Evolutionary conservation across 2,113 vertebrate genomes (phyloP).

Genomic region (Ia io): DNA sequence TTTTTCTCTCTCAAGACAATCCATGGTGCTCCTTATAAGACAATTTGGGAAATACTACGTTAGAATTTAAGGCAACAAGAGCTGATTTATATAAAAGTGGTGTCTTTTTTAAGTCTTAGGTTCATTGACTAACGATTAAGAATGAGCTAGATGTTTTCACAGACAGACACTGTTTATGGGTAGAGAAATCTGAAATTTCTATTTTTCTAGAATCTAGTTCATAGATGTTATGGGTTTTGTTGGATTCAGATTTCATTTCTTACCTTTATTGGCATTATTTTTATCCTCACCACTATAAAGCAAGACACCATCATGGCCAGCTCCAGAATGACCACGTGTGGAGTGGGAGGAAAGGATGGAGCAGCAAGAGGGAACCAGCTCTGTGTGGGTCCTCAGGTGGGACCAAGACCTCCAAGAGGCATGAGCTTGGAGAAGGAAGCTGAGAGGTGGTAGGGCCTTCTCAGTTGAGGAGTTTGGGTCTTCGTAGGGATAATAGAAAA

Average conservation of each 20-base stretch:
- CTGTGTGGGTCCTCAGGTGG: accelerated
- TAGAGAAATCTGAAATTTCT: neutral
- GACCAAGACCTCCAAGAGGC: neutral
- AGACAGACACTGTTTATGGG: neutral
- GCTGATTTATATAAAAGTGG: neutral
- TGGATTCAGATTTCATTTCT: neutral
- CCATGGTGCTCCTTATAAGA: neutral
- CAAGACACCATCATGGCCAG: accelerated
- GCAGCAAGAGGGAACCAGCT: no score
- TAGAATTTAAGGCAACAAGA: neutral
- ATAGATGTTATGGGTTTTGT: neutral
- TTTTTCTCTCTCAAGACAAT: neutral
- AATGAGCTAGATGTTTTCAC: neutral
- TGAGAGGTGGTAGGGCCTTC: neutral
- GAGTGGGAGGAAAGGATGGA: neutral
- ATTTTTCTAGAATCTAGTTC: neutral
- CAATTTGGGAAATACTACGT: neutral
- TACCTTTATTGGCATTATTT: neutral
- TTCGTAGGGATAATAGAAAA: no score
- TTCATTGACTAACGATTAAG: neutral
- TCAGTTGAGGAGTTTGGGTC: neutral
- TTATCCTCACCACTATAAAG: neutral
- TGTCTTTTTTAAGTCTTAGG: neutral
- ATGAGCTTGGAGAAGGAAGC: neutral
- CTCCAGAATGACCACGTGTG: neutral